Evolutionary conservation across 2,888 invertebrate species (phyloP).

Genomic region (Ophion ellenae): DNA sequence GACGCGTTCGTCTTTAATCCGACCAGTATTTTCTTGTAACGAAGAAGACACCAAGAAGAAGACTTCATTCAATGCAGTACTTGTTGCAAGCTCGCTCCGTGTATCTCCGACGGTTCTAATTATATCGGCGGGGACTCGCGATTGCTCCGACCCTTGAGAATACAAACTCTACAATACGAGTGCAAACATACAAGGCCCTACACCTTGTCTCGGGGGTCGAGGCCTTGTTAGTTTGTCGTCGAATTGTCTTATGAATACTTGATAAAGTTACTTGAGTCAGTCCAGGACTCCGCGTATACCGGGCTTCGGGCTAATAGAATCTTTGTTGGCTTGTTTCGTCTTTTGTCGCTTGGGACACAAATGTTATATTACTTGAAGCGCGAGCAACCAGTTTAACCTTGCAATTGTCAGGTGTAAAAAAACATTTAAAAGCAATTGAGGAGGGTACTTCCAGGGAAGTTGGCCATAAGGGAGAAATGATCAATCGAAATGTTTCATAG

Average conservation of each 20-base stretch:
- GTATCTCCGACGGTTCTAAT: slow-evolving; percentile 40
- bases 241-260: slow-evolving; percentile 58
- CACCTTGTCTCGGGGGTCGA: slow-evolving; percentile 25
- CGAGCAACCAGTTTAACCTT: slow-evolving; percentile 7
- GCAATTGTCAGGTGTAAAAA: not conserved
- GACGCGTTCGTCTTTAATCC: not conserved
- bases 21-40: not conserved
- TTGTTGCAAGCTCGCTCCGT: not conserved
- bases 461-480: too few species aligned
- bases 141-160: slow-evolving; percentile 36
- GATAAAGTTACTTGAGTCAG: slow-evolving; percentile 47
- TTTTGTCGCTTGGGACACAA: slow-evolving; percentile 23
- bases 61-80: not conserved
- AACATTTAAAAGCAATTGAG: not conserved
- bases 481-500: too few species aligned
- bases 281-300: slow-evolving; percentile 4
- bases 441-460: too few species aligned
- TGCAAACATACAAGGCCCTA: slow-evolving; percentile 8
- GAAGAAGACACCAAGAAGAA: not conserved
- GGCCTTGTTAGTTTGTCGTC: slow-evolving; percentile 53
- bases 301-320: slow-evolving; percentile 35
- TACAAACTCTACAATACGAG: slow-evolving; percentile 31
- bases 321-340: slow-evolving; percentile 19
- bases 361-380: not conserved
- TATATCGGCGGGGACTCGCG: slow-evolving; percentile 30